Conservation (phyloP, 2,888 invertebrate species). For the Drepanosiphum platanoidis region DNA sequence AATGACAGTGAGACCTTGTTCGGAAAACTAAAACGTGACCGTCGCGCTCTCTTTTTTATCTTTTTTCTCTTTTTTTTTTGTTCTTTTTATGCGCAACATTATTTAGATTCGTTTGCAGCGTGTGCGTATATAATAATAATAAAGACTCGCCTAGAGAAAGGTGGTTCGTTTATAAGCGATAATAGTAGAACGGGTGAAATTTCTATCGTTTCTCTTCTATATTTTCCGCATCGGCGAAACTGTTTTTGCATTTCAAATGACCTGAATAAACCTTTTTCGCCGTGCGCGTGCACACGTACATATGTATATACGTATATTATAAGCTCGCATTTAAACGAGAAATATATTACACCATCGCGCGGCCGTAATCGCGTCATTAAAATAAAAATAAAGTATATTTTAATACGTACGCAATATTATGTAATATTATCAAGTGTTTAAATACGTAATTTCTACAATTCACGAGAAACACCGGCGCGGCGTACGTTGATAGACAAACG, state of each 20-base stretch:
- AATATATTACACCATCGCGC: background rate
- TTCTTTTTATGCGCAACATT: background rate
- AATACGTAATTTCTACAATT: constrained; percentile 2
- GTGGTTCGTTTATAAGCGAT: background rate
- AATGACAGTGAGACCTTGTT: background rate
- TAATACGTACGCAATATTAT: too few species aligned
- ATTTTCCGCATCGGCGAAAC: background rate
- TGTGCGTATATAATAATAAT: too few species aligned
- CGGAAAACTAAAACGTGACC: background rate
- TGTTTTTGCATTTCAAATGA: background rate
- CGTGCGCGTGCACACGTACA: background rate
- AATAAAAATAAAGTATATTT: background rate
- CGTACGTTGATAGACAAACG: background rate
- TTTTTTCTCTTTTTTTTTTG: too few species aligned
- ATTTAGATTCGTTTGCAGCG: too few species aligned
- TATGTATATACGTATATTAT: too few species aligned
- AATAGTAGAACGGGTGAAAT: background rate
- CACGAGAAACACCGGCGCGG: background rate
- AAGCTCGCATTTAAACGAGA: background rate
- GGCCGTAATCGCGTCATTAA: background rate
- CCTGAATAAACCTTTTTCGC: background rate
- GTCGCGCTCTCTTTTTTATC: too few species aligned
- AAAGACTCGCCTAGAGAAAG: background rate
- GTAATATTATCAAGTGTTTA: background rate
- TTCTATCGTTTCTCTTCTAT: background rate